Percentiles rank a stretch among this genome's conserved stretches.
phyloP scores from a whole-genome alignment of 2,113 vertebrate genomes.

The Lontra canadensis region DNA sequence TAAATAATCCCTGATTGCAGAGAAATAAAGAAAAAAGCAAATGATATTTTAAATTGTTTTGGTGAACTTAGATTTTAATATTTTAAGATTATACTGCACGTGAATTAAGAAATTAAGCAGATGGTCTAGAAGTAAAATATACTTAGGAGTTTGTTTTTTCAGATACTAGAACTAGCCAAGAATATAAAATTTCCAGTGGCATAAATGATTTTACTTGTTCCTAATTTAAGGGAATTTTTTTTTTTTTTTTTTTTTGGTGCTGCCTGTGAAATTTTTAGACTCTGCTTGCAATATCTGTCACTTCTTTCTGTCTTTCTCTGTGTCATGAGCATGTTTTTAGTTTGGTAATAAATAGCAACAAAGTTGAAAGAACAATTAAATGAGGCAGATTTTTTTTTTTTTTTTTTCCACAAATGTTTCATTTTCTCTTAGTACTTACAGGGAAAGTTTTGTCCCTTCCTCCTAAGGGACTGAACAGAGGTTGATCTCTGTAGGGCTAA shows the following conservation, averaged over 20 bases:
- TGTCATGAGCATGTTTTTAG: not conserved
- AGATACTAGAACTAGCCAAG: not conserved
- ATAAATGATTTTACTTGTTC: not conserved
- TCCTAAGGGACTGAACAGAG: not conserved
- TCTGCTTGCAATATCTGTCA: not conserved
- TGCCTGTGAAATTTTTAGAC: not conserved
- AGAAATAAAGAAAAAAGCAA: conserved; percentile 16
- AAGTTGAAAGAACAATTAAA: not conserved
- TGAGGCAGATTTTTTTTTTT: not conserved
- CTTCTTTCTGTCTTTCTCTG: not conserved
- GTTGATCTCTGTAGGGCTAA: not conserved
- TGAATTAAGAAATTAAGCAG: not conserved
- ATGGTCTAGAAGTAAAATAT: not conserved
- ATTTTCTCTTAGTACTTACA: not conserved
- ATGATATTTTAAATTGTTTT: not conserved
- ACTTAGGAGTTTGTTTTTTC: not conserved
- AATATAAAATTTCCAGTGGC: not conserved
- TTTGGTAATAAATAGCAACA: not conserved
- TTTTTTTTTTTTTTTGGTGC: not conserved
- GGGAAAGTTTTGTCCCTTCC: not conserved
- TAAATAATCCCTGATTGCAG: not conserved
- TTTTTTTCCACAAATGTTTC: not conserved
- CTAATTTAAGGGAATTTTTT: not conserved
- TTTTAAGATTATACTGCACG: not conserved
- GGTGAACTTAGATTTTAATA: not conserved